A percentile compares a stretch with the other conserved stretches of the same genome.
phyloP scores from a whole-genome alignment of 2,888 invertebrate species.

The Callyntrura guangdongensis region DNA sequence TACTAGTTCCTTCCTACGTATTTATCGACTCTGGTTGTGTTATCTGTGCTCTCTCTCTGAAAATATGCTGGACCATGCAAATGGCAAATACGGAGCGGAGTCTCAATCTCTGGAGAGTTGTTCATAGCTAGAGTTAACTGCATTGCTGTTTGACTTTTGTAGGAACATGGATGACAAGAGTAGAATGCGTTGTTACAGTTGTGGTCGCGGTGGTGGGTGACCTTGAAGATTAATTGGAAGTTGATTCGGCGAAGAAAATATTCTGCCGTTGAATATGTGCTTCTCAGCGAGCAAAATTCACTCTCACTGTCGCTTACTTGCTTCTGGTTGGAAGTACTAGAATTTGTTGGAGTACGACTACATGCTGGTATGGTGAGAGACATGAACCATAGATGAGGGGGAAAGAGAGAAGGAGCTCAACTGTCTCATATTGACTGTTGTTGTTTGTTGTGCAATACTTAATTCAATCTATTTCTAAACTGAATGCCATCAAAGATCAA shows the following conservation, averaged over 20 bases:
- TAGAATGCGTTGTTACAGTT: background rate
- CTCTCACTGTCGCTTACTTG: slow-evolving; percentile 1
- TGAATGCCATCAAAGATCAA: background rate
- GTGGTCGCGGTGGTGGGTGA: background rate
- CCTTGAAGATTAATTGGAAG: slow-evolving; percentile 19
- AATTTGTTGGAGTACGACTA: background rate
- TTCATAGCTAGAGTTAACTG: too few species aligned
- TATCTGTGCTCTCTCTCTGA: background rate
- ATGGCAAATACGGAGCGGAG: background rate
- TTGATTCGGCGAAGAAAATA: background rate
- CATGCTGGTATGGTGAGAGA: background rate
- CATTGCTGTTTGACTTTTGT: background rate
- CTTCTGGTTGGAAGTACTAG: background rate
- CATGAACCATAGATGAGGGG: background rate
- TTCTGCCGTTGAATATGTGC: background rate
- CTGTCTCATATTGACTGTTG: slow-evolving; percentile 5
- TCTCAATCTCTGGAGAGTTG: background rate
- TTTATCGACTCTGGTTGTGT: background rate
- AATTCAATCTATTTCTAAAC: background rate
- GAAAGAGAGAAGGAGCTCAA: too few species aligned
- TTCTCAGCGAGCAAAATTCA: background rate
- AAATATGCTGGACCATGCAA: background rate
- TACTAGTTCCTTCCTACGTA: background rate
- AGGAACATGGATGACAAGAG: background rate
- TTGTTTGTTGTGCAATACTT: slow-evolving; percentile 11